These are phyloP conservation scores for Brachyhypopomus occidentalis DNA, from an alignment of 2,113 vertebrate genomes.

Conservation along the genomic window DNA sequence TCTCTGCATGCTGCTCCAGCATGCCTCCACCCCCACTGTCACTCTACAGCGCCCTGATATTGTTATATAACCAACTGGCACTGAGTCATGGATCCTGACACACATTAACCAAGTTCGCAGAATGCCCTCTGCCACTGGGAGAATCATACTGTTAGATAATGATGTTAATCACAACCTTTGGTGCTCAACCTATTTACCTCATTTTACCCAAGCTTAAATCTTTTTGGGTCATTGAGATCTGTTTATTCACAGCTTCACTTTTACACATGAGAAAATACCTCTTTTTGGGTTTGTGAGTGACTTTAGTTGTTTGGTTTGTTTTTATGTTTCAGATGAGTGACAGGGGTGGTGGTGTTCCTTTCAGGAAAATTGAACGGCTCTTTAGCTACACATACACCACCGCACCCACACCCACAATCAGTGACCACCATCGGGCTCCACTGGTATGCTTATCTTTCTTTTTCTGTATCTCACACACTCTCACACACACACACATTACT, in stretches of 20 bases:
- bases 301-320: neutral
- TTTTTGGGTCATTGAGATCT: no score
- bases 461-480: neutral
- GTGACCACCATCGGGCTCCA: slow-evolving; percentile 74
- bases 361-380: slow-evolving; percentile 82
- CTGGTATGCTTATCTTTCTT: slow-evolving; percentile 65
- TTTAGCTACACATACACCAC: slow-evolving; percentile 93
- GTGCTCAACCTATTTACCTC: no score
- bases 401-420: slow-evolving; percentile 78
- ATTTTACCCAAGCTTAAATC: no score
- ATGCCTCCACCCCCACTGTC: neutral
- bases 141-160: no score
- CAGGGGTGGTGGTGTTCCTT: slow-evolving; percentile 82
- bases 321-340: slow-evolving; percentile 80
- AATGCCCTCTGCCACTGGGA: no score
- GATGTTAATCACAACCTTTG: no score
- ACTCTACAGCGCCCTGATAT: neutral
- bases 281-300: neutral
- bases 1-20: no score
- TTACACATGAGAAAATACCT: no score
- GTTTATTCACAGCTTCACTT: no score
- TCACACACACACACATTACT: neutral
- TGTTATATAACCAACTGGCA: neutral
- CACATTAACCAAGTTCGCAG: neutral
- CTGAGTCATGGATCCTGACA: neutral